Percentiles rank a stretch among this genome's conserved stretches.
Conservation (phyloP, 2,113 vertebrate genomes). For the Podiceps cristatus region DNA sequence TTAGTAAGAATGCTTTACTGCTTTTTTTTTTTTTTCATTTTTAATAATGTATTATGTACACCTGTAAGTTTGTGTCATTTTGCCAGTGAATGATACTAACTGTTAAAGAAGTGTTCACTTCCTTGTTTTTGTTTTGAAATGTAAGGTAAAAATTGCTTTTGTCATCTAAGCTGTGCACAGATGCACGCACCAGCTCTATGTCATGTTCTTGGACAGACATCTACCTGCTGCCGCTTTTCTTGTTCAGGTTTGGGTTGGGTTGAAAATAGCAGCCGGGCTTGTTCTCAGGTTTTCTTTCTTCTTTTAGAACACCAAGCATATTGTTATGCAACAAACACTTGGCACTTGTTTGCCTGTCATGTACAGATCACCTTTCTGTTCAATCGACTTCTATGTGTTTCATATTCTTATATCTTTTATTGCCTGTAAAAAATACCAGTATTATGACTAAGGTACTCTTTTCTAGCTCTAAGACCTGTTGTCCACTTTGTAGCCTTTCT, state of each 20-base stretch:
- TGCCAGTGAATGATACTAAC: not conserved
- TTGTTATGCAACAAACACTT: not conserved
- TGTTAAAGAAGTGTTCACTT: not conserved
- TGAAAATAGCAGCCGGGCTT: not conserved
- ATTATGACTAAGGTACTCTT: not conserved
- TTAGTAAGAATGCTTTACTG: not conserved
- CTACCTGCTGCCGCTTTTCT: not conserved
- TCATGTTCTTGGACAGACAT: not conserved
- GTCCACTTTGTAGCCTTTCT: not conserved
- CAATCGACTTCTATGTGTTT: constrained; percentile 37
- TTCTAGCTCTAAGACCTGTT: not conserved
- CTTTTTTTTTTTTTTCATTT: not conserved
- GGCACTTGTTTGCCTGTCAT: not conserved
- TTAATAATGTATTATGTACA: not conserved
- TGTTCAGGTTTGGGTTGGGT: not conserved
- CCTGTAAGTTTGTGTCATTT: not conserved
- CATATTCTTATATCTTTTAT: constrained; percentile 23
- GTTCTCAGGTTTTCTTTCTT: not conserved
- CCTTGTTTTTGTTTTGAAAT: not conserved
- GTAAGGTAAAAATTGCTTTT: not conserved
- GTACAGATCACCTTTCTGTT: not conserved
- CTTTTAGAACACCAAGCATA: not conserved
- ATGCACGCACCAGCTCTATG: not conserved
- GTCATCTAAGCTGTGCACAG: not conserved
- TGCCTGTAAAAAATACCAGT: constrained; percentile 15